These are phyloP conservation scores for Escarpia spicata DNA, from an alignment of 2,888 invertebrate species.

Conservation along the genomic window DNA sequence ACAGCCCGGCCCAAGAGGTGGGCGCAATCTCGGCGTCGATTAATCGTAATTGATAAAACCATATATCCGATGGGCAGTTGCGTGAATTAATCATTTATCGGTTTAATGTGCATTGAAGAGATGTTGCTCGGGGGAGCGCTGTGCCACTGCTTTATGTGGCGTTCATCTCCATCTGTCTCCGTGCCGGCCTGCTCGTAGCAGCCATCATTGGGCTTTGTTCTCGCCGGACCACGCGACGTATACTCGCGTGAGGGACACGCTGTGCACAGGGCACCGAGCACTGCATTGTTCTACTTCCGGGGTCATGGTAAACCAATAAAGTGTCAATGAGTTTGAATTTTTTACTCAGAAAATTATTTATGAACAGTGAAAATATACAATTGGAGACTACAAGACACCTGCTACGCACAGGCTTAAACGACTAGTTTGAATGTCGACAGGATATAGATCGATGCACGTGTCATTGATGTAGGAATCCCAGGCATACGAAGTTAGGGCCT, in stretches of 20 bases:
- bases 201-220: neutral
- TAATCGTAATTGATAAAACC: conserved; percentile 16
- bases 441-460: no score
- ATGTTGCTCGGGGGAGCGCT: neutral
- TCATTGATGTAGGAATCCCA: neutral
- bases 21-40: neutral
- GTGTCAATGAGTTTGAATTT: no score
- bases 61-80: conserved; percentile 1
- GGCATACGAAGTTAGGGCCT: no score
- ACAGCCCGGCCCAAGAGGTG: neutral
- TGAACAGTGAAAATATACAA: no score
- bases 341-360: no score
- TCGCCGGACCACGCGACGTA: neutral
- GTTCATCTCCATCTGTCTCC: neutral
- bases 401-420: no score
- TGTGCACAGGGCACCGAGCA: neutral
- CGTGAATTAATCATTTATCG: neutral
- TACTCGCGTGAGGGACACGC: neutral
- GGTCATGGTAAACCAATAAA: no score
- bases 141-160: neutral
- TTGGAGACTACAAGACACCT: no score
- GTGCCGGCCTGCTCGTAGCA: neutral
- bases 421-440: no score
- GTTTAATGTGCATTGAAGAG: conserved; percentile 9
- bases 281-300: no score